A percentile compares a stretch with the other conserved stretches of the same genome.
Evolutionary conservation across 2,888 invertebrate genomes (phyloP).

Genomic region (Cataglyphis livida): DNA sequence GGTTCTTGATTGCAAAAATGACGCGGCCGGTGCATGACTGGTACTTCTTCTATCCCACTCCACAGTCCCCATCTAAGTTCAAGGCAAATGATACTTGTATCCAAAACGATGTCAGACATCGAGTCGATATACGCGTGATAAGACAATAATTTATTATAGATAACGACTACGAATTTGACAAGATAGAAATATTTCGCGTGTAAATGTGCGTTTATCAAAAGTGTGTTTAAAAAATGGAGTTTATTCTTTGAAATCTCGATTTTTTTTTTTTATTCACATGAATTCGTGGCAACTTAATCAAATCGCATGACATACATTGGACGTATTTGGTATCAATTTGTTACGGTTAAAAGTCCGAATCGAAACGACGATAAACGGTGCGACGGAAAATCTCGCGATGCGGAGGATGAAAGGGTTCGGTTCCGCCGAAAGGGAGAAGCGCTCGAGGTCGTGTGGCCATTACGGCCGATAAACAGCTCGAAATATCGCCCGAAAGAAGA

Average conservation of each 20-base stretch:
- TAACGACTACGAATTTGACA: background rate
- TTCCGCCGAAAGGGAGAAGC: conserved; percentile 35
- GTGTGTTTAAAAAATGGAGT: background rate
- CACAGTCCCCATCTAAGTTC: conserved; percentile 74
- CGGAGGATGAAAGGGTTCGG: conserved; percentile 28
- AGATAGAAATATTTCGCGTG: background rate
- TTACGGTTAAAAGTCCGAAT: conserved; percentile 17
- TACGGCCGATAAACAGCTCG: conserved; percentile 57
- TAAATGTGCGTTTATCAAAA: background rate
- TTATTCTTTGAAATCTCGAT: background rate
- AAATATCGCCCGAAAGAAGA: conserved; percentile 56
- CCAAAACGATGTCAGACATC: background rate
- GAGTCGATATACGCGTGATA: background rate
- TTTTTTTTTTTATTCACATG: background rate
- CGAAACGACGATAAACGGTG: conserved; percentile 26
- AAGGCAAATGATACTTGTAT: conserved; percentile 76
- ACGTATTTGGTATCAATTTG: conserved; percentile 21
- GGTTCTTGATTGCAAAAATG: conserved; percentile 76
- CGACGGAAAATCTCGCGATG: conserved; percentile 30
- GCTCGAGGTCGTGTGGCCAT: conserved; percentile 54
- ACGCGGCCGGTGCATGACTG: conserved; percentile 66
- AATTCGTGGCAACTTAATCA: background rate
- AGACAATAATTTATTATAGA: background rate
- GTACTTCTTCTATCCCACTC: conserved; percentile 68
- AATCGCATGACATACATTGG: background rate